phyloP scores from a whole-genome alignment of 2,113 vertebrate species.

The Oncorhynchus kisutch region DNA sequence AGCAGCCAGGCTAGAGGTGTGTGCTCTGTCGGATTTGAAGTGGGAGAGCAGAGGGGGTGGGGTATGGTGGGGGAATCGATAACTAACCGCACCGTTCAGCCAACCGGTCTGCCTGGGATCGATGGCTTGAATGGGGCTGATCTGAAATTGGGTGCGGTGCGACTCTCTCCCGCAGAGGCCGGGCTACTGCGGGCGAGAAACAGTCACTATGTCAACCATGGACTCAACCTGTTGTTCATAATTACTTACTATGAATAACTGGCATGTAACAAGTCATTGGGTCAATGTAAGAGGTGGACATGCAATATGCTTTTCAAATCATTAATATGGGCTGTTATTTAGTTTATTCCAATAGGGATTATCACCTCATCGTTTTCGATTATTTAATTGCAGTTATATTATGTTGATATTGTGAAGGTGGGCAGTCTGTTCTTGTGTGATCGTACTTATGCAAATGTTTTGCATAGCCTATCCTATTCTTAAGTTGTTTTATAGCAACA shows the following conservation, averaged over 20 bases:
- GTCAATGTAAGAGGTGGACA: background rate
- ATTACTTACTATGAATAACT: conserved; percentile 1
- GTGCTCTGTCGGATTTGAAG: conserved; percentile 26
- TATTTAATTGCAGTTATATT: no score
- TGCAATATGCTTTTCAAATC: background rate
- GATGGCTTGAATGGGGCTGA: conserved; percentile 42
- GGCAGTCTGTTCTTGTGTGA: no score
- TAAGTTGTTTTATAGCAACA: no score
- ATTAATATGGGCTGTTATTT: background rate
- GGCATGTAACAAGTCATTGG: background rate
- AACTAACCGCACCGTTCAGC: conserved; percentile 39
- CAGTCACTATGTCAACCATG: conserved; percentile 32
- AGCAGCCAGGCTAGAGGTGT: conserved; percentile 5
- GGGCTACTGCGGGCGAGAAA: conserved; percentile 32
- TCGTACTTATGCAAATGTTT: no score
- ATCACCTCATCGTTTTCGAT: no score
- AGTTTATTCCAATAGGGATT: no score
- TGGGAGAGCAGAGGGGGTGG: conserved; percentile 26
- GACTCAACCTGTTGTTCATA: conserved; percentile 8
- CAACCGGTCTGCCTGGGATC: conserved; percentile 40
- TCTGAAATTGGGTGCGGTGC: conserved; percentile 45
- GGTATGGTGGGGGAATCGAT: conserved; percentile 34
- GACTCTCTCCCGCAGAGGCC: conserved; percentile 33
- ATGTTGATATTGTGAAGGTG: no score
- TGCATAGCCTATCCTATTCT: no score